Base-by-base conservation (phyloP, 2,888 invertebrate genomes). In the Drosophila birchii region DNA sequence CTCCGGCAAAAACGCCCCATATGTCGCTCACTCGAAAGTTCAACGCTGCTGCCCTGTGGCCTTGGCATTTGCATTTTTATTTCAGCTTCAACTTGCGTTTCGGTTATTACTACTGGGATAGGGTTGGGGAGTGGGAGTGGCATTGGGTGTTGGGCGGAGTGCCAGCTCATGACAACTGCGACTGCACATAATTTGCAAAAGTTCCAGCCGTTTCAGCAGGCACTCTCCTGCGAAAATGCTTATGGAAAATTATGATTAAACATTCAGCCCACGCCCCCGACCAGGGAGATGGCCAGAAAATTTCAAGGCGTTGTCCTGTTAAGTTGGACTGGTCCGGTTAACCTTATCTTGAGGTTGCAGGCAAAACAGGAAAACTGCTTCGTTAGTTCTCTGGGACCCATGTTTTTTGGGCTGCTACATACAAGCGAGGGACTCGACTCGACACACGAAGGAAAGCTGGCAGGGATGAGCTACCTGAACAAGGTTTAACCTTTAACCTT, bases 11-110 rank as follows among this genome's bases (percentile, higher is more conserved):
- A 66, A 39, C 44, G 56, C 58, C 49, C 74, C 80, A 68, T 74
- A 68, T 82, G 88, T 77, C 76, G 82, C 74, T 76, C 78, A 72
- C 56, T 74, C 59, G 44, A 67, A 74, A 78, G 88, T 87, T 83
- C 86, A 85, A 53, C 79, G 75, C 62, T 74, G 76, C 47, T 61
- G 51, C 36, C 51, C 51, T 53, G 55, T 82, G 88, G 76, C 82
- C 82, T 83, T 83, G 88, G 88, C 83, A 79, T 86, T 81, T 70
- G 72, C 60, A 71, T 75, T 74, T 75, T 82, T 67, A 71, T 76
- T 82, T 82, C 51, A 74, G 64, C 69, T 64, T 62, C 74, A 45
- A 61, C 75, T 72, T 77, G 69, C 79, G 78, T 69, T 81, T 75
- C 71, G 80, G 78, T 67, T 85, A 87, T 85, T 83, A 76, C 67